A percentile compares a stretch with the other conserved stretches of the same genome.
These are phyloP conservation scores for Bimastos eiseni DNA, from an alignment of 2,888 invertebrate genomes.

Conservation along the genomic window DNA sequence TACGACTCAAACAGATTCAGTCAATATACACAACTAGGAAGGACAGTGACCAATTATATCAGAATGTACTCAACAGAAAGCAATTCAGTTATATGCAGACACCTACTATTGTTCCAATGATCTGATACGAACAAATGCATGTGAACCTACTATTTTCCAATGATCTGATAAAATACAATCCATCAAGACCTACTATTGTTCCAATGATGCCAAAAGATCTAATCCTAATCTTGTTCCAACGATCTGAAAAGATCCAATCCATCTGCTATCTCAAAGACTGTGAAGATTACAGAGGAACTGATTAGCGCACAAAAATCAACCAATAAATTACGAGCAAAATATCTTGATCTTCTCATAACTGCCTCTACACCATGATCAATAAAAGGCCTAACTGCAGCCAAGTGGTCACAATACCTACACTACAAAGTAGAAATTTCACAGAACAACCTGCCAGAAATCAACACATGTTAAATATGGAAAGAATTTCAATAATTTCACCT, in stretches of 20 bases:
- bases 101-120: too few species aligned
- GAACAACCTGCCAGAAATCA: background rate
- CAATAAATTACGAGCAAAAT: background rate
- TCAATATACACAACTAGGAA: background rate
- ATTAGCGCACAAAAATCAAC: background rate
- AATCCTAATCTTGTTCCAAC: background rate
- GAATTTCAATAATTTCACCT: background rate
- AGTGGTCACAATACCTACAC: background rate
- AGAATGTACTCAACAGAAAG: background rate
- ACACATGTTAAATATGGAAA: too few species aligned
- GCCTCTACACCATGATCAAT: background rate
- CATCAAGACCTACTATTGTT: too few species aligned
- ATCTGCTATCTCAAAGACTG: background rate
- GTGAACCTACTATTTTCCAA: too few species aligned
- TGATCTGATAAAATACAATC: background rate
- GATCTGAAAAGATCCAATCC: background rate
- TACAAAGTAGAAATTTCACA: constrained; percentile 13
- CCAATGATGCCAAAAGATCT: too few species aligned
- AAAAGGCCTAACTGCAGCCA: background rate
- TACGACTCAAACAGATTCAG: background rate
- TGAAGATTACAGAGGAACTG: background rate
- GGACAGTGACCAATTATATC: background rate
- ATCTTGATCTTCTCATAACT: background rate
- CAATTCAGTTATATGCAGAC: background rate
- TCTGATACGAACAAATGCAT: too few species aligned